Percentiles rank a stretch among this genome's conserved stretches.
Evolutionary conservation across 2,113 vertebrate species (phyloP).

Genomic region (Ailuropoda melanoleuca): DNA sequence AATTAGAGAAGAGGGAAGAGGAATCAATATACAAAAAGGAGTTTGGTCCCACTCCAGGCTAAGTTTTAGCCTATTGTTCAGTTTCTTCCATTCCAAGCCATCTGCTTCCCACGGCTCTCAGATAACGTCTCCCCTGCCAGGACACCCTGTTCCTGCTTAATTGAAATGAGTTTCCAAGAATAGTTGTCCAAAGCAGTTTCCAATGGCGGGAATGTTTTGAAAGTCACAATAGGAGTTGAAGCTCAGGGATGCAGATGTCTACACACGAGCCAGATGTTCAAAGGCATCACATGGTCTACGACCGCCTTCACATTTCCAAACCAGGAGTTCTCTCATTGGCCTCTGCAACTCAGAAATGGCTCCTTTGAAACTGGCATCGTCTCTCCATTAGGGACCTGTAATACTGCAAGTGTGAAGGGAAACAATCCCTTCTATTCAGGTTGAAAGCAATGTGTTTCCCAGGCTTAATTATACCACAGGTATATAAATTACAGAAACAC

Average conservation of each 20-base stretch:
- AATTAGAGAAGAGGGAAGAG: conserved; percentile 24
- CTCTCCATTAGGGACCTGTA: conserved; percentile 30
- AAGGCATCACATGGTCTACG: neutral
- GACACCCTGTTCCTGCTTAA: conserved; percentile 73
- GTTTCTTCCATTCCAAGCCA: conserved; percentile 63
- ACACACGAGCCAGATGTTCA: conserved; percentile 51
- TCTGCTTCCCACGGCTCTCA: conserved; percentile 62
- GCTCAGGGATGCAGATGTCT: conserved; percentile 27
- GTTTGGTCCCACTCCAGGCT: conserved; percentile 53
- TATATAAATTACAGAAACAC: conserved; percentile 90
- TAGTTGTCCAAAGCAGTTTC: conserved; percentile 65
- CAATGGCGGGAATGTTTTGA: conserved; percentile 17
- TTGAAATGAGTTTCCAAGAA: conserved; percentile 76
- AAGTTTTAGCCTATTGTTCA: conserved; percentile 70
- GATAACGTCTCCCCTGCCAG: conserved; percentile 65
- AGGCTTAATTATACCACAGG: conserved; percentile 88
- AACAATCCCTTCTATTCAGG: conserved; percentile 80
- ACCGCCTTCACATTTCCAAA: neutral
- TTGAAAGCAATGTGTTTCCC: conserved; percentile 83
- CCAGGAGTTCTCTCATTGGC: neutral
- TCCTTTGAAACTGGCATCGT: conserved; percentile 19
- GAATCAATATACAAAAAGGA: neutral
- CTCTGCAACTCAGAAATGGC: neutral
- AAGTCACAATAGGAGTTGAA: conserved; percentile 44
- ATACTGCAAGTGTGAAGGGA: conserved; percentile 60